Percentiles rank a stretch among this genome's conserved stretches.
Conservation (phyloP, 2,797 vertebrate genomes). For the Scyliorhinus canicula region DNA sequence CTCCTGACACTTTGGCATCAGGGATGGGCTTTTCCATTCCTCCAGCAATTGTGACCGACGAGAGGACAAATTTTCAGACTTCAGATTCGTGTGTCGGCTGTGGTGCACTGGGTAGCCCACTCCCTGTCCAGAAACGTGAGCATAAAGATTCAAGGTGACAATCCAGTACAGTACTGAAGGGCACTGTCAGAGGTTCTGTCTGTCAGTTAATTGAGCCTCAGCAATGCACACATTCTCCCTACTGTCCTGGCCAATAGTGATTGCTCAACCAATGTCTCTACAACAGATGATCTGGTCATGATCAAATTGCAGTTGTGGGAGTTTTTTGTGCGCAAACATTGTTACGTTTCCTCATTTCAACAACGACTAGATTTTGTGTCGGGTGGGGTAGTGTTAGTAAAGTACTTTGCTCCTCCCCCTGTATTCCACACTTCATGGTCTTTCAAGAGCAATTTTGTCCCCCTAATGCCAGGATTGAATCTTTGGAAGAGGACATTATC, state of each 20-base stretch:
- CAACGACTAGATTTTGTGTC: neutral
- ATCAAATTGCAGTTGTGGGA: too few species aligned
- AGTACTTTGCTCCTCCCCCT: neutral
- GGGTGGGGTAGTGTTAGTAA: neutral
- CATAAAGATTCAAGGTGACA: neutral
- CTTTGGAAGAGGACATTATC: conserved; percentile 75
- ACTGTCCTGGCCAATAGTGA: neutral
- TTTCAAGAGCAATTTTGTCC: neutral
- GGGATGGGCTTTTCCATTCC: neutral
- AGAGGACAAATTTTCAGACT: neutral
- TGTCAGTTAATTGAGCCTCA: neutral
- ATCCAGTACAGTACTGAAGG: neutral
- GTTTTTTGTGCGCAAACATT: too few species aligned
- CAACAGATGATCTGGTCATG: too few species aligned
- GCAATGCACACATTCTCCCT: neutral
- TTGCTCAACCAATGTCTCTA: neutral
- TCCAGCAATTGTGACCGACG: neutral
- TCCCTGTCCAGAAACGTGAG: neutral
- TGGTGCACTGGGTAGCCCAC: neutral
- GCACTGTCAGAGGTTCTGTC: neutral
- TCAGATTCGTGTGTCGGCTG: neutral
- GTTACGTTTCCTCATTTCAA: neutral
- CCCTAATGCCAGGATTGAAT: conserved; percentile 55
- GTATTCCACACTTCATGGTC: neutral
- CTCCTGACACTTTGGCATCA: neutral